These are phyloP conservation scores for Pterocles burchelli DNA, from an alignment of 2,113 vertebrate species.

Conservation along the genomic window DNA sequence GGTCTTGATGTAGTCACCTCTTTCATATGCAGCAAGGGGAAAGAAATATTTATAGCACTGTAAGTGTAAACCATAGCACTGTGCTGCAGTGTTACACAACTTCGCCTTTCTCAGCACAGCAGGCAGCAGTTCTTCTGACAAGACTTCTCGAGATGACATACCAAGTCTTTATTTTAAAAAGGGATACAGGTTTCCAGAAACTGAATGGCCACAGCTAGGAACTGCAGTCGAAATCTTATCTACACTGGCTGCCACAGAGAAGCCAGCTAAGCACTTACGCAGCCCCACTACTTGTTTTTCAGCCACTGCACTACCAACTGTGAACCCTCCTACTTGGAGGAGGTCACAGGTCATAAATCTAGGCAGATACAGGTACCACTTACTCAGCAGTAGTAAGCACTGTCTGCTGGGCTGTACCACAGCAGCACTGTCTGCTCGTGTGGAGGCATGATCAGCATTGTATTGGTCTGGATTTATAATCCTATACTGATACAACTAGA, in stretches of 20 bases:
- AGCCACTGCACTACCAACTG: accelerated
- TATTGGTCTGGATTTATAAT: not conserved
- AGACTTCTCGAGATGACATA: not conserved
- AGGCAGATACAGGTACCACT: not conserved
- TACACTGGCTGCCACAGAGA: not conserved
- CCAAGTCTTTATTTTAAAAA: not conserved
- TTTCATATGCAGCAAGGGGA: slow-evolving; percentile 50
- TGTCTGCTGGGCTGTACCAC: not conserved
- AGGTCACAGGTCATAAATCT: not conserved
- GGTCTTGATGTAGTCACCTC: slow-evolving; percentile 50
- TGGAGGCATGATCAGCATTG: not conserved
- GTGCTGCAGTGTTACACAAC: slow-evolving; percentile 68
- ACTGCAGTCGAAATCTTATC: not conserved
- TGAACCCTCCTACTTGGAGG: not conserved
- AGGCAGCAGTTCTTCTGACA: not conserved
- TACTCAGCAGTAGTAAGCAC: not conserved
- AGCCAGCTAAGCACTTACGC: not conserved
- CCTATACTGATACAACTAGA: not conserved
- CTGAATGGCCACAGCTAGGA: not conserved
- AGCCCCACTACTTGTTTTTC: not conserved
- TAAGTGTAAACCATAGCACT: slow-evolving; percentile 44
- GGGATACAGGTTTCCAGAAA: not conserved
- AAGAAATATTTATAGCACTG: slow-evolving; percentile 61
- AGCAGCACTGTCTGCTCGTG: not conserved
- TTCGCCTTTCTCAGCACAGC: not conserved